Evolutionary conservation across 2,797 vertebrate species (phyloP).

Genomic region (Iguana delicatissima): DNA sequence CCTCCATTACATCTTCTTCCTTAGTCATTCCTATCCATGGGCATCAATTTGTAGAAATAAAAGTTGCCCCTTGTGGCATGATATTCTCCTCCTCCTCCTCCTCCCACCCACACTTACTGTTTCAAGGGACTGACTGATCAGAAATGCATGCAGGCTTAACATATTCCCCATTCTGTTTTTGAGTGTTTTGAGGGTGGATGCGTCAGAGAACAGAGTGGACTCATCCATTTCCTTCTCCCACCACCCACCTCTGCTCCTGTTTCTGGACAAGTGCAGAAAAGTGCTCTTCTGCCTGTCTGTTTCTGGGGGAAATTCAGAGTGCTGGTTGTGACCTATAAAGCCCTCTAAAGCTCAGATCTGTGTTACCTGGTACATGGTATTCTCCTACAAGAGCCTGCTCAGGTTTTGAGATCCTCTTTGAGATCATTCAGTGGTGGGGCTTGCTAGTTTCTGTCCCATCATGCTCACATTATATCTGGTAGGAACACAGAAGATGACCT

Average conservation of each 20-base stretch:
- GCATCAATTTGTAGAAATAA: constrained; percentile 8
- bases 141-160: background rate
- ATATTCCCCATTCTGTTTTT: background rate
- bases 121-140: background rate
- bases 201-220: background rate
- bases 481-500: no score
- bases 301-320: no score
- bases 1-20: background rate
- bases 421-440: no score
- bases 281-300: background rate
- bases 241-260: no score
- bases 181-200: background rate
- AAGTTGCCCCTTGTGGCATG: background rate
- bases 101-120: background rate
- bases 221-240: background rate
- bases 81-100: background rate
- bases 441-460: no score
- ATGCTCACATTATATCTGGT: no score
- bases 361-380: no score
- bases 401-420: no score
- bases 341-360: no score
- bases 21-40: background rate
- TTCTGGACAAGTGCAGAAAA: background rate
- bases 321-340: no score
- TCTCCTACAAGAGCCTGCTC: no score